Percentiles rank a stretch among this genome's conserved stretches.
Evolutionary conservation across 2,113 vertebrate genomes (phyloP).

Genomic region (Actenoides hombroni): DNA sequence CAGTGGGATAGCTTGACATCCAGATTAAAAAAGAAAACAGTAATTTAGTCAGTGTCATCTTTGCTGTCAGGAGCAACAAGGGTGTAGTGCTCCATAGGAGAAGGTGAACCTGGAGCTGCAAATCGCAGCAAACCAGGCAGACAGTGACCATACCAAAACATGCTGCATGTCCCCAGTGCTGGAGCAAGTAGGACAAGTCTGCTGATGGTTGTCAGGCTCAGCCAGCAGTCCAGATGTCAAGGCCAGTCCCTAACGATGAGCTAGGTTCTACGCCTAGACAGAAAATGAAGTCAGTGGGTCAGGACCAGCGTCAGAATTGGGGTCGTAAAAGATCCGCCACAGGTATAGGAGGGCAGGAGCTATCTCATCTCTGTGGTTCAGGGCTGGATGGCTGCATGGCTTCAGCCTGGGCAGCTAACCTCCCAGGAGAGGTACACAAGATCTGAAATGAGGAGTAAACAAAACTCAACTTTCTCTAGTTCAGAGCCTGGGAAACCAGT

Average conservation of each 20-base stretch:
- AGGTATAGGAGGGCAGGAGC: neutral
- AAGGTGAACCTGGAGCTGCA: neutral
- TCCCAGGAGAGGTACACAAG: neutral
- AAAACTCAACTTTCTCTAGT: neutral
- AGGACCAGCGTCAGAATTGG: neutral
- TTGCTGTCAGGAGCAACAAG: neutral
- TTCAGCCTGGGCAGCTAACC: neutral
- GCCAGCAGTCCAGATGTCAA: neutral
- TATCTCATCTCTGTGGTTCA: neutral
- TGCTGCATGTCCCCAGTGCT: neutral
- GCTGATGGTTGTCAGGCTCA: neutral
- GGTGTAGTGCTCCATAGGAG: neutral
- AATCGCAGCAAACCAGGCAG: neutral
- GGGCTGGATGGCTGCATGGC: neutral
- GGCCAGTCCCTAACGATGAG: neutral
- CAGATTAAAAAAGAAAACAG: neutral
- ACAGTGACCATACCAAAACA: neutral
- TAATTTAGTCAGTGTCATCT: neutral
- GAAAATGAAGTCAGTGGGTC: neutral
- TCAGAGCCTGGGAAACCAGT: neutral
- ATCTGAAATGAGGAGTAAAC: neutral
- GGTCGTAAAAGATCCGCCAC: rapidly evolving
- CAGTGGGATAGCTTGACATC: neutral
- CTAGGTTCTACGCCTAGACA: neutral
- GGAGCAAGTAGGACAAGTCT: neutral